phyloP scores from a whole-genome alignment of 2,113 vertebrate species.

The Mus pahari region DNA sequence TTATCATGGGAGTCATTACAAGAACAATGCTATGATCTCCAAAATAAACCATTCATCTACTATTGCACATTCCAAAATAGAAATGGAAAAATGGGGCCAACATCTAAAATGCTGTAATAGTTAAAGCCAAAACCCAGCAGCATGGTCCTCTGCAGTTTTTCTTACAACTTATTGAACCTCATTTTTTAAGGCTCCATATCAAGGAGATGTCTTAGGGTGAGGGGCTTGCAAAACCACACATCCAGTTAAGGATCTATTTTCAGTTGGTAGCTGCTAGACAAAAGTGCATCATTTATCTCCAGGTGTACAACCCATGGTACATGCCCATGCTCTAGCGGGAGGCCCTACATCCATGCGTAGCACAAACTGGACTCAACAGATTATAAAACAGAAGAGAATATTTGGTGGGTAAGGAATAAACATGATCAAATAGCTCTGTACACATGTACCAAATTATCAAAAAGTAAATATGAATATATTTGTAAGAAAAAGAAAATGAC shows the following conservation, averaged over 20 bases:
- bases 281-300: not conserved
- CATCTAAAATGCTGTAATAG: constrained; percentile 57
- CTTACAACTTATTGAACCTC: constrained; percentile 33
- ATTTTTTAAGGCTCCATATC: constrained; percentile 35
- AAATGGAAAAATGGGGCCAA: constrained; percentile 14
- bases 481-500: not conserved
- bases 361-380: too few species aligned
- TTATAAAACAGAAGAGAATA: not conserved
- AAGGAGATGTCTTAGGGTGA: not conserved
- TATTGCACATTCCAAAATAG: not conserved
- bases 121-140: not conserved
- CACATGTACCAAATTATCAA: not conserved
- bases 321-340: not conserved
- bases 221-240: not conserved
- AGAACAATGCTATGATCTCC: constrained; percentile 31
- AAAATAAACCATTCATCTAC: not conserved
- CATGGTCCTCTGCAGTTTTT: not conserved
- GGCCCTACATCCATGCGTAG: not conserved
- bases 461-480: not conserved
- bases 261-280: not conserved
- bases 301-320: not conserved
- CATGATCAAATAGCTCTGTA: not conserved
- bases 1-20: not conserved
- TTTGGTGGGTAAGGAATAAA: too few species aligned
- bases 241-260: not conserved